These are phyloP conservation scores for Calonectris borealis DNA, from an alignment of 2,113 vertebrate species.

Conservation along the genomic window DNA sequence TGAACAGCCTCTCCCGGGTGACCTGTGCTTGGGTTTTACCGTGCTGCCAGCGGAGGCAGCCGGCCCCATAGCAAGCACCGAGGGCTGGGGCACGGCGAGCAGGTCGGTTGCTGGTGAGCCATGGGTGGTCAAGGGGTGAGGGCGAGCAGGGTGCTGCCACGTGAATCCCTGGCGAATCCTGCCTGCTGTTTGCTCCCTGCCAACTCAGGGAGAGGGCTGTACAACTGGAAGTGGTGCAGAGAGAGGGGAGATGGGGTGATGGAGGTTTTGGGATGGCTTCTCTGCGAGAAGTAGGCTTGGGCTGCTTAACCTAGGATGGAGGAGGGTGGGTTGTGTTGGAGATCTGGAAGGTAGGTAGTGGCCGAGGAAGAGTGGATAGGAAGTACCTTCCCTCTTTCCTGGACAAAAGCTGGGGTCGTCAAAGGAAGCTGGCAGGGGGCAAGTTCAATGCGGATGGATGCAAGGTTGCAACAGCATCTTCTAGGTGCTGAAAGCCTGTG, in stretches of 20 bases:
- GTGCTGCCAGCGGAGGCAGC: neutral
- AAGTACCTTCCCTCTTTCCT: neutral
- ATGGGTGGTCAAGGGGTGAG: neutral
- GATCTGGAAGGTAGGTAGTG: neutral
- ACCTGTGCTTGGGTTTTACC: neutral
- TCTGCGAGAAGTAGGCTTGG: neutral
- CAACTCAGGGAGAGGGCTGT: neutral
- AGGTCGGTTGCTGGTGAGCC: neutral
- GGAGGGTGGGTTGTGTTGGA: neutral
- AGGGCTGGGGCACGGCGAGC: neutral
- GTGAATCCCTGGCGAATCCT: neutral
- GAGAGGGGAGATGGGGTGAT: rapidly evolving
- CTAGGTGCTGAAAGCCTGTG: neutral
- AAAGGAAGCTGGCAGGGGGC: neutral
- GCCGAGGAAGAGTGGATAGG: neutral
- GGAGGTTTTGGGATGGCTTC: neutral
- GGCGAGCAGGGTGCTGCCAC: neutral
- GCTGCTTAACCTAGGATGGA: neutral
- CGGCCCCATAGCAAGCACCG: neutral
- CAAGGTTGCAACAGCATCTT: neutral
- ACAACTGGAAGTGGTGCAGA: neutral
- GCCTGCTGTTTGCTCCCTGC: neutral
- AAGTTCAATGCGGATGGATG: neutral
- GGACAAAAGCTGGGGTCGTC: neutral
- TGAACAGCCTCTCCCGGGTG: neutral